Conservation (phyloP, 2,113 vertebrate species). For the Istiophorus platypterus region DNA sequence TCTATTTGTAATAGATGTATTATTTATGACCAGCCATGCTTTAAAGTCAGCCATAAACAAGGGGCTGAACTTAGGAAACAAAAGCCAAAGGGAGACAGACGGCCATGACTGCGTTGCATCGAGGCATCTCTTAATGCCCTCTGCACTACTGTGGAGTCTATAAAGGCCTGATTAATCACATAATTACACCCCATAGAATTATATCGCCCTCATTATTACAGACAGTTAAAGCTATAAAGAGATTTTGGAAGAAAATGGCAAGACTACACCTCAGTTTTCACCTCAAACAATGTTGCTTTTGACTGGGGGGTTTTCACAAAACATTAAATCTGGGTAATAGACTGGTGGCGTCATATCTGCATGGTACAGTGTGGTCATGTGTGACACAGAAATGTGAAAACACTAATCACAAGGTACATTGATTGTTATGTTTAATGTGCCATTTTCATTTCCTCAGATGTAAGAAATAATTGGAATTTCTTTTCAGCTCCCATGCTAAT, state of each 20-base stretch:
- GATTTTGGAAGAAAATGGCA: constrained; percentile 10
- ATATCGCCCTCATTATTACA: constrained; percentile 52
- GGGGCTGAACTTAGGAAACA: constrained; percentile 46
- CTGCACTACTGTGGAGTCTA: constrained; percentile 42
- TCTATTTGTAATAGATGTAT: constrained; percentile 55
- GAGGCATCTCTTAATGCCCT: constrained; percentile 33
- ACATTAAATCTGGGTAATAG: constrained; percentile 36
- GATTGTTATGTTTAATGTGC: constrained; percentile 66
- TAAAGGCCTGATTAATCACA: constrained; percentile 71
- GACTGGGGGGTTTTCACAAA: constrained; percentile 37
- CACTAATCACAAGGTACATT: constrained; percentile 66
- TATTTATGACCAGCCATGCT: constrained; percentile 63
- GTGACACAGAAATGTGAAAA: constrained; percentile 49
- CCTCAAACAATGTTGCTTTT: constrained; percentile 14
- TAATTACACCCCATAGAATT: constrained; percentile 59
- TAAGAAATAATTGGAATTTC: constrained; percentile 72
- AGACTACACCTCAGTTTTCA: constrained; percentile 11
- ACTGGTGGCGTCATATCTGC: constrained; percentile 27
- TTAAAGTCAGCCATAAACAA: constrained; percentile 69
- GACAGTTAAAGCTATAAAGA: constrained; percentile 37
- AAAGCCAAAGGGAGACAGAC: constrained; percentile 51
- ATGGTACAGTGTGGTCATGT: constrained; percentile 15
- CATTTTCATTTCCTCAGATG: constrained; percentile 70
- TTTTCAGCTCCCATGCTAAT: constrained; percentile 51
- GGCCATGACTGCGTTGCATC: constrained; percentile 22